Conservation (phyloP, 2,888 invertebrate species). For the Phragmatobia fuliginosa region DNA sequence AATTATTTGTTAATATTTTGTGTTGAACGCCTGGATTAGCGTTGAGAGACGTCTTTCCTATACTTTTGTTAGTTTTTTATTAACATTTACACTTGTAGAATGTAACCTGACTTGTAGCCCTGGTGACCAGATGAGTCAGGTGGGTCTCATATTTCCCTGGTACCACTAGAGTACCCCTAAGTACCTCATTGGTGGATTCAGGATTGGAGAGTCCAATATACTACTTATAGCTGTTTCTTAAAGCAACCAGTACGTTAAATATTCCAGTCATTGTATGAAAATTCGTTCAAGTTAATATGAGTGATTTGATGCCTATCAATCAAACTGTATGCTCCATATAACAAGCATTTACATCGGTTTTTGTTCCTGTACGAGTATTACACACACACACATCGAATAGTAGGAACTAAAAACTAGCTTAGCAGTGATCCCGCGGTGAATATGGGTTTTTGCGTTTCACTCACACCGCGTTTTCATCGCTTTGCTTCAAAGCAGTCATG, state of each 20-base stretch:
- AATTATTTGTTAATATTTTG: no score
- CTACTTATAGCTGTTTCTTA: background rate
- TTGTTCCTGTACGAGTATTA: no score
- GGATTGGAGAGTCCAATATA: no score
- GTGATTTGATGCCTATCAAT: background rate
- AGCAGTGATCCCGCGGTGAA: slow-evolving; percentile 28
- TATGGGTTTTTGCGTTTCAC: slow-evolving; percentile 17
- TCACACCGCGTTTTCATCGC: slow-evolving; percentile 18
- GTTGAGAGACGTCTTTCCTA: no score
- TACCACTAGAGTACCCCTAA: no score
- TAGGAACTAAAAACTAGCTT: slow-evolving; percentile 25
- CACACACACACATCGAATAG: no score
- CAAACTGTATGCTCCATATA: background rate
- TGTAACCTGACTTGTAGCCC: no score
- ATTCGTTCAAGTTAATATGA: background rate
- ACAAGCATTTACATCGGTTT: slow-evolving; percentile 9
- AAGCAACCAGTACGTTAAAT: background rate
- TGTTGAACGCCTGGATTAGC: no score
- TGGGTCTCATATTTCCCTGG: no score
- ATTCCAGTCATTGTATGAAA: background rate
- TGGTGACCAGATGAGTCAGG: no score
- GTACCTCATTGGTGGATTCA: background rate
- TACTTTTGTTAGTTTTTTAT: no score
- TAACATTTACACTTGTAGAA: no score
- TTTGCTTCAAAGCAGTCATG: slow-evolving; percentile 17